phyloP scores from a whole-genome alignment of 2,888 invertebrate species.

The Seira sanloemensis region DNA sequence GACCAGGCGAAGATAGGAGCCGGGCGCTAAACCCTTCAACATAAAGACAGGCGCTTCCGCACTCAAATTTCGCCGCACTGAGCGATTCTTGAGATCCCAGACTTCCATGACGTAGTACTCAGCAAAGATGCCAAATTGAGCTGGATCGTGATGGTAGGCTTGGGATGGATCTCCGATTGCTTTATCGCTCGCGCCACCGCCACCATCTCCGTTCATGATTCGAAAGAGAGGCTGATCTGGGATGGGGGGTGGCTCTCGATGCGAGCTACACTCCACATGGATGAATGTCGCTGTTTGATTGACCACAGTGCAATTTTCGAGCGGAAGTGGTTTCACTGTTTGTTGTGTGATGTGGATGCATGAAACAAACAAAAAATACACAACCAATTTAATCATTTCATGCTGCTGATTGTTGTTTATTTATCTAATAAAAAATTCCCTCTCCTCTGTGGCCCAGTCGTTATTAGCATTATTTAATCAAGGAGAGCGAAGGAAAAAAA shows the following conservation, averaged over 20 bases:
- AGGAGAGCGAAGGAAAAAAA: too few relatives aligned
- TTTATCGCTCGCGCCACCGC: slow-evolving; percentile 20
- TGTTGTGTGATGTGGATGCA: too few relatives aligned
- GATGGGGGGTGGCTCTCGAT: slow-evolving; percentile 72
- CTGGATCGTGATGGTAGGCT: slow-evolving; percentile 71
- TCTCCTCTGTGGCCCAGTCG: too few relatives aligned
- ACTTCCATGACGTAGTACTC: slow-evolving; percentile 73
- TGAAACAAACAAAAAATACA: too few relatives aligned
- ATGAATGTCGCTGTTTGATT: slow-evolving; percentile 91
- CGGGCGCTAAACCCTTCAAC: slow-evolving; percentile 83
- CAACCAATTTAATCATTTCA: too few relatives aligned
- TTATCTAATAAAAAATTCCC: too few relatives aligned
- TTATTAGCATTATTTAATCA: too few relatives aligned
- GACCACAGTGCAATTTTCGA: slow-evolving; percentile 91
- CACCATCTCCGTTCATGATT: slow-evolving; percentile 72
- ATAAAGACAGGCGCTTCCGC: slow-evolving; percentile 74
- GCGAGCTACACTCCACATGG: slow-evolving; percentile 84
- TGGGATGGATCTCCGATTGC: slow-evolving; percentile 41
- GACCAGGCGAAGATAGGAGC: slow-evolving; percentile 80
- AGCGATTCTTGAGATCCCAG: slow-evolving; percentile 78
- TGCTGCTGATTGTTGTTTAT: too few relatives aligned
- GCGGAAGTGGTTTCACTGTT: slow-evolving; percentile 89
- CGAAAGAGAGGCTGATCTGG: slow-evolving; percentile 73
- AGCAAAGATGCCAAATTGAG: slow-evolving; percentile 71
- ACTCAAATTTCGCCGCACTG: slow-evolving; percentile 78